These are phyloP conservation scores for Chlorodrepanis virens DNA, from an alignment of 2,113 vertebrate genomes.

Conservation along the genomic window DNA sequence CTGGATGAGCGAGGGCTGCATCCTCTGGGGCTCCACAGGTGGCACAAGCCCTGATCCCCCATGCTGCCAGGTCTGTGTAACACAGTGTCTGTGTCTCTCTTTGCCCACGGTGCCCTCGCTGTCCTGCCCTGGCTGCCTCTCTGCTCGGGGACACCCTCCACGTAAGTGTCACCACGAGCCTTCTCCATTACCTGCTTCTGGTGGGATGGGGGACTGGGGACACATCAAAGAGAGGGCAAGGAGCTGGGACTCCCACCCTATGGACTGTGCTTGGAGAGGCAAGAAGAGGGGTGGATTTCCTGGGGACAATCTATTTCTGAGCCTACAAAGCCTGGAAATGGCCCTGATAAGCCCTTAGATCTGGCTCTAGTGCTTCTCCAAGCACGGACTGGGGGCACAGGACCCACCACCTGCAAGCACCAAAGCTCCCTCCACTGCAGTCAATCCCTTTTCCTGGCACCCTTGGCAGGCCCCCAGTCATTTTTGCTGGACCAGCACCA, in stretches of 20 bases:
- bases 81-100: background rate
- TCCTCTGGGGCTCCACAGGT: background rate
- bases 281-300: background rate
- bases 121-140: background rate
- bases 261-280: background rate
- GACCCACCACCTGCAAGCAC: background rate
- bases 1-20: fast-evolving
- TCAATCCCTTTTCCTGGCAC: fast-evolving
- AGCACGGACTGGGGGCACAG: background rate
- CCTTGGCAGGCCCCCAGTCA: fast-evolving
- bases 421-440: background rate
- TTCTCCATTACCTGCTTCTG: background rate
- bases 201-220: background rate
- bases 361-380: background rate
- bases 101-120: background rate
- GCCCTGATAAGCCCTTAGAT: background rate
- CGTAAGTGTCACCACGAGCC: slow-evolving; percentile 10
- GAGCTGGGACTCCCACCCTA: background rate
- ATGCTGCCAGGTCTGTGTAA: background rate
- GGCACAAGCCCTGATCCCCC: background rate
- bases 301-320: background rate
- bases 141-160: background rate
- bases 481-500: fast-evolving
- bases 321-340: background rate
- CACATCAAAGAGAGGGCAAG: background rate